These are phyloP conservation scores for Panagrolaimus sp. DNA, from an alignment of 1,140 invertebrate genomes.

Conservation along the genomic window DNA sequence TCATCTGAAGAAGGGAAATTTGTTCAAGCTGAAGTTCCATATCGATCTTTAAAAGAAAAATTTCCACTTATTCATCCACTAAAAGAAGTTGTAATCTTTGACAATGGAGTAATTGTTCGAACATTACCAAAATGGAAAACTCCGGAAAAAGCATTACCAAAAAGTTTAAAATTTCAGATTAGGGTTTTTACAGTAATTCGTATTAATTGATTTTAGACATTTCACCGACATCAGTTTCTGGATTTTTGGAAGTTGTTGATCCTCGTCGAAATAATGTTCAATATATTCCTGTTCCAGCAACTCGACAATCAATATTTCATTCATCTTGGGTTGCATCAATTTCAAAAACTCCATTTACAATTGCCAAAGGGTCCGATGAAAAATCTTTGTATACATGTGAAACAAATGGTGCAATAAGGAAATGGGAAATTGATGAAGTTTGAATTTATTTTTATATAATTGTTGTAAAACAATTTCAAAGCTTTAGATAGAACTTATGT, in stretches of 20 bases:
- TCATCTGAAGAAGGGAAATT: neutral
- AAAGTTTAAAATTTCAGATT: constrained; percentile 19
- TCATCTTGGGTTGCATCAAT: constrained; percentile 41
- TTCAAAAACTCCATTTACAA: constrained; percentile 56
- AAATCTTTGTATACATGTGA: constrained; percentile 66
- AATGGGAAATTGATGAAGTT: constrained; percentile 66
- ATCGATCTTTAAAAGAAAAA: constrained; percentile 5
- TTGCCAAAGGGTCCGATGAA: constrained; percentile 62
- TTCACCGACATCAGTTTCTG: constrained; percentile 40
- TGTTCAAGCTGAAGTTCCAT: neutral
- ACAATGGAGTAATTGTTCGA: constrained; percentile 61
- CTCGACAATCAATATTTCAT: constrained; percentile 35
- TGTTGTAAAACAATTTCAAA: no score
- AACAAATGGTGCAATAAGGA: constrained; percentile 64
- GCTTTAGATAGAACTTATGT: neutral
- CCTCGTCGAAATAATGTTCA: constrained; percentile 63
- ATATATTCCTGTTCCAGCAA: constrained; percentile 65
- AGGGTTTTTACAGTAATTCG: neutral
- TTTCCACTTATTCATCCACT: constrained; percentile 9
- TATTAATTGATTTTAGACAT: constrained; percentile 19
- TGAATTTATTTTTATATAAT: constrained; percentile 63
- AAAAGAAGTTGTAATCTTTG: constrained; percentile 25
- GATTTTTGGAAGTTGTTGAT: constrained; percentile 67
- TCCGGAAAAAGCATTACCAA: constrained; percentile 57
- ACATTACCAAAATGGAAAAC: constrained; percentile 60